Evolutionary conservation across 2,113 vertebrate species (phyloP).

Genomic region (Oryzias woworae): DNA sequence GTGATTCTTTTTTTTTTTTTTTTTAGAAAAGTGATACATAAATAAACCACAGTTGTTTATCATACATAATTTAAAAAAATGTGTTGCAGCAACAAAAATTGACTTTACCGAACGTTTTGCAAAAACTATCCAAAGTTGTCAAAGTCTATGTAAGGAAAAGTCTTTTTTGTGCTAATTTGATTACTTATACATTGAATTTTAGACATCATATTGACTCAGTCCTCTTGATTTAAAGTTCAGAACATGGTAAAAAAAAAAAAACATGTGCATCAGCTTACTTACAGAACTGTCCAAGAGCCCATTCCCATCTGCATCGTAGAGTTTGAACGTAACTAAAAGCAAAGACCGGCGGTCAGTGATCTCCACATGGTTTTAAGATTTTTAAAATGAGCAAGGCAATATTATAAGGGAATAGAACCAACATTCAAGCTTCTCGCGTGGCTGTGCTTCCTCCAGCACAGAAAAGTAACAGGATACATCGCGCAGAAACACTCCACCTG

Average conservation of each 20-base stretch:
- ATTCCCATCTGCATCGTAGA: conserved; percentile 91
- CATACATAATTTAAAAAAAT: too few species aligned
- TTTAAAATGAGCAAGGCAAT: not conserved
- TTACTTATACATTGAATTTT: too few species aligned
- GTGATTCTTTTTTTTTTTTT: too few species aligned
- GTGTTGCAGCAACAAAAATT: too few species aligned
- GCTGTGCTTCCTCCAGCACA: conserved; percentile 88
- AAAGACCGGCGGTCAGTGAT: conserved; percentile 21
- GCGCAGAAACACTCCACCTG: conserved; percentile 82
- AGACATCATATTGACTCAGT: too few species aligned
- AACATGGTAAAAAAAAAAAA: too few species aligned
- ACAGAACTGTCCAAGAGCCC: conserved; percentile 90
- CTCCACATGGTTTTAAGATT: not conserved
- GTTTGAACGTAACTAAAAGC: conserved; percentile 87
- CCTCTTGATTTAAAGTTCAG: not conserved
- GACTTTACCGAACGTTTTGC: too few species aligned
- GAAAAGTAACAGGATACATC: conserved; percentile 94
- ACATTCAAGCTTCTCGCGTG: conserved; percentile 91
- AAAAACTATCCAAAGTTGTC: too few species aligned
- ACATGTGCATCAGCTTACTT: conserved; percentile 56
- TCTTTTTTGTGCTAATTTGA: too few species aligned
- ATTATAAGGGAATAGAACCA: conserved; percentile 50
- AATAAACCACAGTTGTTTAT: too few species aligned
- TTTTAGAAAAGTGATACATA: too few species aligned
- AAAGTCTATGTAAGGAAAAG: too few species aligned